Base-by-base conservation (phyloP, 1,140 invertebrate species). In the Arion vulgaris region DNA sequence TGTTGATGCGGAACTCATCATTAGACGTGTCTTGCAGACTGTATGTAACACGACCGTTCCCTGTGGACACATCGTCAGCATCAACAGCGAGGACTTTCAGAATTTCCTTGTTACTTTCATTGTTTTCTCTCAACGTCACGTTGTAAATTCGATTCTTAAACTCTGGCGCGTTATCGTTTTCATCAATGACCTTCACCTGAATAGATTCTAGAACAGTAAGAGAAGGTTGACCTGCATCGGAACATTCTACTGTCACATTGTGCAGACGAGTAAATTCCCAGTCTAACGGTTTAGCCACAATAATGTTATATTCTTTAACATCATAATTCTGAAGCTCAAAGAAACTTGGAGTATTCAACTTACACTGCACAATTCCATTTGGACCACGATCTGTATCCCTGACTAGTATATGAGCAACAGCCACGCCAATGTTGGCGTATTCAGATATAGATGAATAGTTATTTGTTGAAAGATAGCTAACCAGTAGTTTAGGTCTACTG, bases 131-230 rank as follows among this genome's bases (percentile, higher is more conserved):
- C 9, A 90, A 51, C 32, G 81, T 83, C 0, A 83, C 85, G 23
- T 77, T 81, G 77, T 85, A 88, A 19, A 68, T 71, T 7, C 77
- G 49, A n/a, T 87, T 73, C 7, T 62, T 41, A 92, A 98, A 98
- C 82, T 94, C 93, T 0, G 97, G 97, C 38, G 95, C 93, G 90
- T 98, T 96, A 92, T 98, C 97, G 91, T 99, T 98, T 84, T 96
- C 96, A 91, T 99, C 97, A 45, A 96, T 92, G 36, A 98, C 95
- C 88, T 96, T 95, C 51, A 98, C 93, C 2, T 94, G 93, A 81
- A 98, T 95, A 91, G 95, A 94, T n/a, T 95, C 94, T 72, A 96
- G 93, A 0, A 95, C 94, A 28, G 94, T 95, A 7, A 96, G 91
- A 13, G 95, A 94, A 39, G 96, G 96, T 85, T 94, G 95, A 4